Conservation (phyloP, 2,888 invertebrate genomes). For the Drosophila mercatorum region DNA sequence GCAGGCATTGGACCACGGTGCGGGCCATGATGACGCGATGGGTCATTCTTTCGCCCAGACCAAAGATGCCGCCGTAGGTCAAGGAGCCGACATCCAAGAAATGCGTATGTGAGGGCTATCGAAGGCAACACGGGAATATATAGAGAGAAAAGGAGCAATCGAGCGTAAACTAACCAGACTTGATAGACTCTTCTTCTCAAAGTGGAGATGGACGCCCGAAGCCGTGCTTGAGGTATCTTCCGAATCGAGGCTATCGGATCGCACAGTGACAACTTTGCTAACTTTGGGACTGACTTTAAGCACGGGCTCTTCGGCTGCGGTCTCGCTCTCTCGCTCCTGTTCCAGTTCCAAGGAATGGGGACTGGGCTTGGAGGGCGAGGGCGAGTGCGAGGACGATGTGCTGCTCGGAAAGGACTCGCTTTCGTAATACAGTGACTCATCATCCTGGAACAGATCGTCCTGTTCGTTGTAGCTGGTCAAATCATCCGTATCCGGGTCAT, state of each 20-base stretch:
- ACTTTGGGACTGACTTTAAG: background rate
- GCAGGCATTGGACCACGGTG: constrained; percentile 88
- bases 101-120: constrained; percentile 66
- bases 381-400: no score
- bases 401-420: background rate
- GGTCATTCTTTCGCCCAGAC: constrained; percentile 89
- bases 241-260: background rate
- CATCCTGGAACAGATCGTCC: background rate
- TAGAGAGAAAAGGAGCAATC: no score
- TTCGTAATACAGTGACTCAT: background rate
- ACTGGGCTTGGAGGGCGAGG: no score
- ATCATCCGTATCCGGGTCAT: no score
- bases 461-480: constrained; percentile 5
- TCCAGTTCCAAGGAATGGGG: background rate
- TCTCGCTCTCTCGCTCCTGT: no score
- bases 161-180: background rate
- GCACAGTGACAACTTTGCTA: background rate
- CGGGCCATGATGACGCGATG: constrained; percentile 89
- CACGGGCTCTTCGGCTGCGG: no score
- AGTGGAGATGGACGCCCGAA: fast-evolving
- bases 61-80: constrained; percentile 86
- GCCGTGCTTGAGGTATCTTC: background rate
- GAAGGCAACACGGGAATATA: no score
- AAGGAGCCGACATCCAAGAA: constrained; percentile 83
- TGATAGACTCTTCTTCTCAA: background rate